Base-by-base conservation (phyloP, 2,888 invertebrate genomes). In the Perizoma affinitatum region DNA sequence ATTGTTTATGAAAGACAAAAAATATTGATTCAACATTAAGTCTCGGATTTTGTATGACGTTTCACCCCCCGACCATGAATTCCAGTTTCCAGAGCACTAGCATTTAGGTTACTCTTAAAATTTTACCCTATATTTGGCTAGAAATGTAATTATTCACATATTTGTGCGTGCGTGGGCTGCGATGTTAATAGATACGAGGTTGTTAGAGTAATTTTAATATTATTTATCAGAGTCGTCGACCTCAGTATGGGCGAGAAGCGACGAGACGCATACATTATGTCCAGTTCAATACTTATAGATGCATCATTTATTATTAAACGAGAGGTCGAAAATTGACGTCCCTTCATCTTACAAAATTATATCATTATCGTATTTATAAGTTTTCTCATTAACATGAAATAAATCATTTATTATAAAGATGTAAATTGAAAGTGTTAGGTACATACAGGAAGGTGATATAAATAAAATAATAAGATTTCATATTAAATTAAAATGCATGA, bases 211-310 rank as follows among this genome's bases (percentile, higher is more conserved):
- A 82, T 84, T 75, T 63, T 78, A 84, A 80, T 80, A 83, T 80
- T 82, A 83, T 87, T 86, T 88, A 89, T 87, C 88, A 70, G 75
- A 79, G 88, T 87, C 89, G 82, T 74, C 83, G 90, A 89, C 88
- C 88, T 78, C 86, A 75, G 71, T 79, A 76, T 79, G 82, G 75
- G 74, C 78, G 76, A 76, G 71, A 58, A 56, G 50, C 63, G 53
- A 50, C 74, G 74, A 73, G 74, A 71, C 76, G 76, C 80, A 81
- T 79, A 56, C 57, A 54, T 60, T 63, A 61, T 60, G 53, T 61
- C 55, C 52, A 42, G 44, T 54, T 49, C 53, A 49, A 57, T 65
- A 53, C 60, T 34, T 54, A 56, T 54, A 58, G 52, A 47, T 58
- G 49, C 48, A 60, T 64, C 42, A 51, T 44, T 50, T 61, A 56